Base-by-base conservation (phyloP, 2,888 invertebrate species). In the Halocaridina rubra region DNA sequence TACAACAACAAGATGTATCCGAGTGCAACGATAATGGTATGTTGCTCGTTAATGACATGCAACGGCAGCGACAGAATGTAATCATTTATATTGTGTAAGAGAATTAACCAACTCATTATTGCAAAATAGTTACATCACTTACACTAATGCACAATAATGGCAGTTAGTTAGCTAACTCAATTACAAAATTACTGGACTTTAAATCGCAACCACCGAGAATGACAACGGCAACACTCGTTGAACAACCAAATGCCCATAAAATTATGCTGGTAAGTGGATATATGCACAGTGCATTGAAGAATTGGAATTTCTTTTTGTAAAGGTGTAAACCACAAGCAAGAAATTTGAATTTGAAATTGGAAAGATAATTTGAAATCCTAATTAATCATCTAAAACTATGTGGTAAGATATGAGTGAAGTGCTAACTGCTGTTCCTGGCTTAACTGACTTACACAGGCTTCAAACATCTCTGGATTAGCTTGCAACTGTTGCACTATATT, bases 391-490 rank as follows among this genome's bases (percentile, higher is more conserved):
- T 33, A 39, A 74, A 76, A 64, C 81, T 81, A 81, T 64, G 81
- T 80, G 32, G 79, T 79, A 27, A 95, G 92, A 88, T 95, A 95
- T 89, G 94, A 92, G 91, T 96, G 95, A 89, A 98, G 92, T 64
- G 96, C 96, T 89, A 95, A 94, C 91, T 96, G 95, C 91, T 97
- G 95, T 89, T 96, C 96, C 81, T 94, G 93, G 89, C 94, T 93
- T 89, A 98, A 92, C 89, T 94, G 93, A 90, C 93, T 93, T 89
- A 96, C 92, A 90, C 96, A 96, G n/a, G 94, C 94, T 90, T 95
- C 94, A 92, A 96, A 96, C 89, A 96, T 92, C 89, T 95, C 94
- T 57, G 93, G 93, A 91, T 96, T 96, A 88, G 92, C 93, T 94
- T 95, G 93, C 27, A 93, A 90, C 87, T 88, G 89, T 32, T 87